Base-by-base conservation (phyloP, 2,888 invertebrate genomes). In the Tenthredo notha region DNA sequence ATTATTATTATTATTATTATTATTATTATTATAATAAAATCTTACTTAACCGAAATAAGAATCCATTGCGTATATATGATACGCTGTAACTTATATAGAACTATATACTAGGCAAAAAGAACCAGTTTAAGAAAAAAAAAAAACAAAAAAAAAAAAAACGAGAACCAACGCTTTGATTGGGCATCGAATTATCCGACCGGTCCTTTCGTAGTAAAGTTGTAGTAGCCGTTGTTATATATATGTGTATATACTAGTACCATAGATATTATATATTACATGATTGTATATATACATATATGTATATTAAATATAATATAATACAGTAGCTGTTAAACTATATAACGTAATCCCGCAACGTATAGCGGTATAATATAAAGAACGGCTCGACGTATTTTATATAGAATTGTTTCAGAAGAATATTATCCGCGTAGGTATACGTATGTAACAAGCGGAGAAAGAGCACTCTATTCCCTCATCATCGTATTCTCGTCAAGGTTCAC, bases 111-210 rank as follows among this genome's bases (percentile, higher is more conserved):
- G 77, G 25, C 47, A 33, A 40, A 50, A 77, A 77, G 12, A 21
- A 47, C 43, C 74, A 47, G 74, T 75, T 75, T 25, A 29, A 50
- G n/a, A 77, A 77, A 74, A 72, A 4, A 74, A 21, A 33, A 18
- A 33, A 33, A 65, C 15, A 65, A 65, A 33, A 25, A 7, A 65
- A 33, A 65, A 65, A 65, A 65, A 65, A 33, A 25, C 6, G 29
- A 40, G 72, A 37, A 43, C n/a, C 21, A 21, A 37, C 72, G 40
- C 21, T 72, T 72, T 40, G 72, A 72, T 72, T 40, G 72, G 72
- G 72, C 72, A 40, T n/a, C 72, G 72, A 72, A 72, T 72, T 25
- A 72, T 72, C 72, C 72, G 72, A 72, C 40, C 72, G 72, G 43
- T 40, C 40, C 21, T 72, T 72, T 70, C 70, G 70, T 70, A 70